Evolutionary conservation across 2,113 vertebrate species (phyloP), one percentile per base, ranked within the genome.

Genomic region (Oryzias javanicus): DNA sequence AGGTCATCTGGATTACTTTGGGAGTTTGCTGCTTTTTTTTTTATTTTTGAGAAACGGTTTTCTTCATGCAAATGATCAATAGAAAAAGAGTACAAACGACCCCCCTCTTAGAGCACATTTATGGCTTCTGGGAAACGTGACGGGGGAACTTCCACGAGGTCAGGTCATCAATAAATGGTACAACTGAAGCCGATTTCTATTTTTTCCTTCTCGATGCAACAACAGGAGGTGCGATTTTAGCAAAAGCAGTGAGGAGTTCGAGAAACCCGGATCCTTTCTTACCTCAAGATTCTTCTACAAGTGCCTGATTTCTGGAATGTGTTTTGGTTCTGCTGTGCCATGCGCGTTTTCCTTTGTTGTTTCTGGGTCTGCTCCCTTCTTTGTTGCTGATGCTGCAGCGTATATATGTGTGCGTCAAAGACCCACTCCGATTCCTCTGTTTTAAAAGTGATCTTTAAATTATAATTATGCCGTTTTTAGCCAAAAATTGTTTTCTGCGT

Each of bases 301-400:
- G 90, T 91, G 85, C 86, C 88, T 91, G 76, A 87, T 88, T 89
- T 84, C 58, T 84, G 83, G 78, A 83, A 84, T 72, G 81, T 85
- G 66, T 80, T 82, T 78, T 79, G 76, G 64, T 86, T 71, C 78
- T 75, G 75, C 73, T 29, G 84, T 89, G 82, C 82, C 84, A 85
- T 60, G 68, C 51, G 75, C 55, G 4, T 47, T 53, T 70, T 63
- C 55, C 29, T 68, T 52, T 58, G 70, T 72, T 56, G 42, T 75
- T 63, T 64, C 42, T 49, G 63, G 42, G 45, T 73, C 62, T 64
- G 68, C 59, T 66, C 50, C 50, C 68, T 74, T 62, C 62, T 70
- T 62, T 54, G 25, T 57, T 70, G 59, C 74, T 52, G 49, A 72
- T 18, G 55, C 57, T 70, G 54, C 35, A 72, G 72, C 49, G 57